Percentiles rank a stretch among this genome's conserved stretches.
Evolutionary conservation across 2,113 vertebrate species (phyloP).

Genomic region (Pleuronectes platessa): DNA sequence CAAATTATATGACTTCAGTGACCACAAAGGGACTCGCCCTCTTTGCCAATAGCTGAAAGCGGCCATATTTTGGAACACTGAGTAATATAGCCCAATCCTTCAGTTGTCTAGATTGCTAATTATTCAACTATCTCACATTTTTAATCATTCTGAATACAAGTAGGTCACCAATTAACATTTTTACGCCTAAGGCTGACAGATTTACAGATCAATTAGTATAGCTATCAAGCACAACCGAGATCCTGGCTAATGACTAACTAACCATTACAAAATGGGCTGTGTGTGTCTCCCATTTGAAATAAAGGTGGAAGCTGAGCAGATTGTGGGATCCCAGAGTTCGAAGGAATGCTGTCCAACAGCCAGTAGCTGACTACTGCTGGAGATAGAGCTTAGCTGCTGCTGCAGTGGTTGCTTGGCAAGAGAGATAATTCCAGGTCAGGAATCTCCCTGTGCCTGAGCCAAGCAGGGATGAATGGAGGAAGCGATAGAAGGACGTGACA

Average conservation of each 20-base stretch:
- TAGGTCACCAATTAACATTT: neutral
- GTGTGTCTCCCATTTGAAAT: constrained; percentile 21
- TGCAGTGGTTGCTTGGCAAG: constrained; percentile 43
- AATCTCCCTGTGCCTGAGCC: constrained; percentile 75
- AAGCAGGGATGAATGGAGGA: constrained; percentile 46
- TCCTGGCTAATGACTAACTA: neutral
- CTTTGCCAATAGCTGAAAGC: neutral
- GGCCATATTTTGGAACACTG: constrained; percentile 9
- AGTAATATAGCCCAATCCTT: neutral
- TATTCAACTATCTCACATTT: neutral
- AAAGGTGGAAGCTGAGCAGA: constrained; percentile 41
- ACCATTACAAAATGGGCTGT: neutral
- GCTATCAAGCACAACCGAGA: neutral
- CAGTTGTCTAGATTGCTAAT: neutral
- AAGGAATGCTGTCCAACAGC: constrained; percentile 51
- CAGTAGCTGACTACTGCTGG: constrained; percentile 47
- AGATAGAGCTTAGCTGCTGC: constrained; percentile 23
- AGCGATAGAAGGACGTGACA: constrained; percentile 49
- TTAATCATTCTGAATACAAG: neutral
- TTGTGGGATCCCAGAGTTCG: constrained; percentile 12
- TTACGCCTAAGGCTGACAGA: neutral
- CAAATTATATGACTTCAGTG: constrained; percentile 24
- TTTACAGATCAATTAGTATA: neutral
- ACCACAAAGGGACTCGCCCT: neutral
- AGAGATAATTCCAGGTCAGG: constrained; percentile 74